A percentile compares a stretch with the other conserved stretches of the same genome.
These are phyloP conservation scores for Ptilonorhynchus violaceus DNA, from an alignment of 2,113 vertebrate species.

Conservation along the genomic window DNA sequence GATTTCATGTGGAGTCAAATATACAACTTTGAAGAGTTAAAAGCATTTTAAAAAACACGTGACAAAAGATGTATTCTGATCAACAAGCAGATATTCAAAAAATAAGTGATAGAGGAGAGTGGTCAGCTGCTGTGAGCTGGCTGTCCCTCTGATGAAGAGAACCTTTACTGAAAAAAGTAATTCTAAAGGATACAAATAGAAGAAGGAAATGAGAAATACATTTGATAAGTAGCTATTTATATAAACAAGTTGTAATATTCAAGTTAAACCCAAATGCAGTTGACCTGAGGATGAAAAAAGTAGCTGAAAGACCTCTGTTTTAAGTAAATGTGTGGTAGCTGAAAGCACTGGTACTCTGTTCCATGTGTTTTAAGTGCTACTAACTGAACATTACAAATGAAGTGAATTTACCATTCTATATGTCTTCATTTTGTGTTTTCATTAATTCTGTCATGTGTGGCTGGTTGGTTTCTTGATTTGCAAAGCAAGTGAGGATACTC, in stretches of 20 bases:
- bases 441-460: rapidly evolving
- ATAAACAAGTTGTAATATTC: background rate
- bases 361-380: background rate
- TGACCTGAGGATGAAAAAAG: background rate
- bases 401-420: background rate
- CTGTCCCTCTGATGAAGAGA: background rate
- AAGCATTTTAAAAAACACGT: background rate
- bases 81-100: too few species aligned
- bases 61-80: background rate
- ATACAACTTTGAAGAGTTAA: background rate
- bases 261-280: background rate
- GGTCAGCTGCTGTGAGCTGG: background rate
- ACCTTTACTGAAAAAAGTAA: background rate
- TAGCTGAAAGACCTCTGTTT: background rate
- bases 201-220: background rate
- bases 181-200: background rate
- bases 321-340: background rate
- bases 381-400: background rate
- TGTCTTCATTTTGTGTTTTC: background rate
- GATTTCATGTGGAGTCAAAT: background rate
- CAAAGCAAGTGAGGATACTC: background rate
- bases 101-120: background rate
- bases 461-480: background rate
- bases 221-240: background rate
- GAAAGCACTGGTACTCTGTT: background rate